Evolutionary conservation across 2,113 vertebrate genomes (phyloP).

Genomic region (Periophthalmodon schlosseri): DNA sequence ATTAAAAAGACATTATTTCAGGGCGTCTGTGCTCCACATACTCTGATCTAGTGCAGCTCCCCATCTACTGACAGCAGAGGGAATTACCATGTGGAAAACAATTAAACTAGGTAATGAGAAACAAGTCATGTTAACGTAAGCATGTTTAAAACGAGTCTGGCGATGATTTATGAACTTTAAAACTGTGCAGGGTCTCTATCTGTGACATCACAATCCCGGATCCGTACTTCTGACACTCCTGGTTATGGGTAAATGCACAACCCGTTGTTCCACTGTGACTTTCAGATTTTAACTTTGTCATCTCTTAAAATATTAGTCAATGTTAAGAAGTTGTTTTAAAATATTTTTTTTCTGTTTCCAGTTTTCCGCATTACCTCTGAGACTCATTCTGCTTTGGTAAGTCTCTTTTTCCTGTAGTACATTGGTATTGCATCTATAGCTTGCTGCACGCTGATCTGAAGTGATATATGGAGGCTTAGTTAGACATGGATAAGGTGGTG

Average conservation of each 20-base stretch:
- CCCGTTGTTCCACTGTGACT: not conserved
- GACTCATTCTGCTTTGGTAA: slow-evolving; percentile 14
- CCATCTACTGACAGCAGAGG: too few species aligned
- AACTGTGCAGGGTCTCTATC: too few species aligned
- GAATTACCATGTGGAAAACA: too few species aligned
- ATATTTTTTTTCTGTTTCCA: slow-evolving; percentile 11
- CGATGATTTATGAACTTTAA: too few species aligned
- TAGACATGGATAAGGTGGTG: slow-evolving; percentile 55
- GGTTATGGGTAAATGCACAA: not conserved
- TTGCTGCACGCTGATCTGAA: slow-evolving; percentile 38
- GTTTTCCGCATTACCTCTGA: slow-evolving; percentile 17
- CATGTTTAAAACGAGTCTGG: too few species aligned
- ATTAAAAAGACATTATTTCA: too few species aligned
- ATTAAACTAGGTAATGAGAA: too few species aligned
- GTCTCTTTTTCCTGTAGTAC: slow-evolving; percentile 10
- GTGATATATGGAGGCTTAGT: slow-evolving; percentile 47
- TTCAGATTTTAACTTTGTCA: too few species aligned
- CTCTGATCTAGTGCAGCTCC: too few species aligned
- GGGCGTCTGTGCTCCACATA: too few species aligned
- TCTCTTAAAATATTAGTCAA: not conserved
- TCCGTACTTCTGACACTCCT: not conserved
- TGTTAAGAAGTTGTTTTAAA: not conserved
- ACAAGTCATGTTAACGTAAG: too few species aligned
- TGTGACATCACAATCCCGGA: too few species aligned
- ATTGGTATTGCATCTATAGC: slow-evolving; percentile 35